Evolutionary conservation across 2,888 invertebrate species (phyloP), one percentile per base, ranked within the genome.

Genomic region (Antheraea yamamai): DNA sequence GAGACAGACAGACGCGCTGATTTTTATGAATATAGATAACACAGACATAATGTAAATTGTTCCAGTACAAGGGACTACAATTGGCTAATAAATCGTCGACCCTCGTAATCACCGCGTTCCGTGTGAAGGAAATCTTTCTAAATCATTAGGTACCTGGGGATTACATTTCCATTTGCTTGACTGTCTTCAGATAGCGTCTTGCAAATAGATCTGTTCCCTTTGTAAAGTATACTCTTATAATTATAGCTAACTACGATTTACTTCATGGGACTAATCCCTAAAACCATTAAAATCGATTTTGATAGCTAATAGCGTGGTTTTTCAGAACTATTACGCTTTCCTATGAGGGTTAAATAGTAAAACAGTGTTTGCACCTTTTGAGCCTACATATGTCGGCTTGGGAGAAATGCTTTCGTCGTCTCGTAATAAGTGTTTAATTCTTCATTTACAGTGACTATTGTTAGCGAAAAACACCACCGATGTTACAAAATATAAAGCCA

Each of bases 161-260:
- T 78, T 82, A 70, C 39, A 77, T 81, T 82, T 80, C 78, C 79
- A 51, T 74, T 75, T 74, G 72, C 75, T 73, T 80, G 80, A 83
- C 81, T 81, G 79, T 81, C 78, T 82, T 80, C 76, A 68, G 75
- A 77, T 77, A 76, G 77, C 39, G 39, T 70, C 70, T 70, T 70
- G 61, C 18, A 66, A 66, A 66, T 66, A 66, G 64, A 66, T 30
- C 30, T 12, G 30, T 30, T 66, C 64, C 14, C 30, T 66, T 66
- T 66, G 64, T 66, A 66, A 66, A 2, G 14, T 16, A 66, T 18
- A 30, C 64, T 66, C 64, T 30, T 66, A 14, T 66, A 66, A 66
- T 66, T 66, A 30, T 2, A 30, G 26, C 14, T 18, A 66, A 66
- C 16, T 16, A 66, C 0, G 52, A 18, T 18, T 2, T 39, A 39